A percentile compares a stretch with the other conserved stretches of the same genome.
These are phyloP conservation scores for Poecile atricapillus DNA, from an alignment of 2,113 vertebrate species.

Conservation along the genomic window DNA sequence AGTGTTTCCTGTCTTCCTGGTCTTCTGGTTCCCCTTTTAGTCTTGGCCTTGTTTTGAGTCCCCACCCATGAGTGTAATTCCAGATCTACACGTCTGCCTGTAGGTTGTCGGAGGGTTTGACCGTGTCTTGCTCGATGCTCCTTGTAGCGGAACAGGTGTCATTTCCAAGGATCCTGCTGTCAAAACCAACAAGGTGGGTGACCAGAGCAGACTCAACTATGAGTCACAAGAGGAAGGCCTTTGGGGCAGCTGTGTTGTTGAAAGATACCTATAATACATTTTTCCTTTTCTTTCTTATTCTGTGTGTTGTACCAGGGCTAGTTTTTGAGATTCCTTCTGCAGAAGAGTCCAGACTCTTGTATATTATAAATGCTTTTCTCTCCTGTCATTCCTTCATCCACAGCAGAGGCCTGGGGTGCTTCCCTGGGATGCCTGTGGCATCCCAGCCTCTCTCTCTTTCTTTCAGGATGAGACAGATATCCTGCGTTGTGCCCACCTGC, in stretches of 20 bases:
- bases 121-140: conserved; percentile 91
- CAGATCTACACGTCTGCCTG: not conserved
- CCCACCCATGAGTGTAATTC: accelerated
- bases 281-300: not conserved
- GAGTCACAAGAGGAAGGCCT: not conserved
- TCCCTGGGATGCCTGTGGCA: not conserved
- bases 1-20: not conserved
- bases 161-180: conserved; percentile 96
- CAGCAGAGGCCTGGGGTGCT: not conserved
- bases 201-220: not conserved
- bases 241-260: not conserved
- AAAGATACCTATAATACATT: not conserved
- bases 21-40: not conserved
- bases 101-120: conserved; percentile 96
- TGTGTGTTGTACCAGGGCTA: not conserved
- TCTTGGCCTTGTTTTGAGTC: not conserved
- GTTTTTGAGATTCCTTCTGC: not conserved
- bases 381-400: not conserved
- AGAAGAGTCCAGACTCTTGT: not conserved
- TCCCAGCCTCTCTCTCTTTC: not conserved
- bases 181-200: conserved; percentile 92
- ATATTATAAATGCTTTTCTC: not conserved
- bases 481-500: conserved; percentile 88
- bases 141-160: conserved; percentile 93
- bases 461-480: conserved; percentile 87